Evolutionary conservation across 2,113 vertebrate species (phyloP).

Genomic region (Bujurquina vittata): DNA sequence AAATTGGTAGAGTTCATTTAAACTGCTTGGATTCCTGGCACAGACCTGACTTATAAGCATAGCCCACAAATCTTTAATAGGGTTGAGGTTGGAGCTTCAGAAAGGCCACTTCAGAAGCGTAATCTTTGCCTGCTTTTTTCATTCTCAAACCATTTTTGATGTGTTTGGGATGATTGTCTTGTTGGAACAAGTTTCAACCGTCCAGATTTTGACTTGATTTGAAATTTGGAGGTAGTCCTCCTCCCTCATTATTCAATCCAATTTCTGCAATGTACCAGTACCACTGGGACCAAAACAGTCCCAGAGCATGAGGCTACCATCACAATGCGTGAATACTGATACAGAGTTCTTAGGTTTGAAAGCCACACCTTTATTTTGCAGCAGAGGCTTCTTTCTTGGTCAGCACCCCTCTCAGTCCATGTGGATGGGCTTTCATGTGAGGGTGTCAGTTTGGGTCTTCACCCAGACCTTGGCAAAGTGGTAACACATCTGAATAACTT

Average conservation of each 20-base stretch:
- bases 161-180: background rate
- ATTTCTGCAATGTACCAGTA: background rate
- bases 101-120: background rate
- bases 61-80: background rate
- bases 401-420: background rate
- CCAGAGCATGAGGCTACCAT: no score
- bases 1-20: background rate
- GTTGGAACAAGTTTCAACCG: background rate
- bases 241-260: background rate
- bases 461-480: background rate
- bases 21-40: background rate
- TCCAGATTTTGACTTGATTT: background rate
- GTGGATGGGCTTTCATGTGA: background rate
- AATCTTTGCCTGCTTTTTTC: background rate
- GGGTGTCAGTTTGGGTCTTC: background rate
- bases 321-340: background rate
- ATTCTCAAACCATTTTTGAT: background rate
- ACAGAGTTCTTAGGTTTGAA: background rate
- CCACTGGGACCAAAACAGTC: no score
- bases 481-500: background rate
- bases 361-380: background rate
- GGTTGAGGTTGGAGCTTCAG: background rate
- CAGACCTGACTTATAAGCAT: background rate
- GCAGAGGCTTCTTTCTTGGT: background rate
- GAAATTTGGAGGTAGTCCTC: background rate